phyloP scores from a whole-genome alignment of 1,140 invertebrate genomes.

The Pseudomyrmex cubaensis region DNA sequence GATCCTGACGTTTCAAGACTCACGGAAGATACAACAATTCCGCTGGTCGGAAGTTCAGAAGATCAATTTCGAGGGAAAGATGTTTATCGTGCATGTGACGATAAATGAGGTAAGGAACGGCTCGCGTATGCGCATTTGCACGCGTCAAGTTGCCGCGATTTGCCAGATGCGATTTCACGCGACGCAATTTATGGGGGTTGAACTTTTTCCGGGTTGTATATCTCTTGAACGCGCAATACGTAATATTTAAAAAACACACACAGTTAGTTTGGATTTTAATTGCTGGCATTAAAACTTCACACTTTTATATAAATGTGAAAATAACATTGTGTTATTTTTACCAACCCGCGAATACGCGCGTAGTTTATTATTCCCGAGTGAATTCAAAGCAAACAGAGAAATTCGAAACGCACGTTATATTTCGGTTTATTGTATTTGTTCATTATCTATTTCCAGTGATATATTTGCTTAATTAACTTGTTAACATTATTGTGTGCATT shows the following conservation, averaged over 20 bases:
- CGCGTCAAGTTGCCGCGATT: background rate
- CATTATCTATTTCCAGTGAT: too few relatives aligned
- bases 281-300: background rate
- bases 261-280: background rate
- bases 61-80: constrained; percentile 98
- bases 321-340: constrained; percentile 1
- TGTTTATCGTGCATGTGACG: constrained; percentile 97
- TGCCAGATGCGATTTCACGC: background rate
- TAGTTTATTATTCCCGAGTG: too few relatives aligned
- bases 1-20: constrained; percentile 97
- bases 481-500: too few relatives aligned
- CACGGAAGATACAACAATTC: constrained; percentile 96
- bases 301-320: constrained; percentile 3
- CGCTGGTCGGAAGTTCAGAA: constrained; percentile 98
- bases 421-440: too few relatives aligned
- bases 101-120: constrained; percentile 87
- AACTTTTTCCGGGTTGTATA: too few relatives aligned
- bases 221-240: too few relatives aligned
- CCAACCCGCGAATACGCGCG: too few relatives aligned
- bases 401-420: too few relatives aligned
- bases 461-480: too few relatives aligned
- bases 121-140: background rate
- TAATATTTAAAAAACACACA: too few relatives aligned
- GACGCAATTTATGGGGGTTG: background rate
- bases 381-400: too few relatives aligned